Base-by-base conservation (phyloP, 1,140 invertebrate species). In the Batillaria attramentaria region DNA sequence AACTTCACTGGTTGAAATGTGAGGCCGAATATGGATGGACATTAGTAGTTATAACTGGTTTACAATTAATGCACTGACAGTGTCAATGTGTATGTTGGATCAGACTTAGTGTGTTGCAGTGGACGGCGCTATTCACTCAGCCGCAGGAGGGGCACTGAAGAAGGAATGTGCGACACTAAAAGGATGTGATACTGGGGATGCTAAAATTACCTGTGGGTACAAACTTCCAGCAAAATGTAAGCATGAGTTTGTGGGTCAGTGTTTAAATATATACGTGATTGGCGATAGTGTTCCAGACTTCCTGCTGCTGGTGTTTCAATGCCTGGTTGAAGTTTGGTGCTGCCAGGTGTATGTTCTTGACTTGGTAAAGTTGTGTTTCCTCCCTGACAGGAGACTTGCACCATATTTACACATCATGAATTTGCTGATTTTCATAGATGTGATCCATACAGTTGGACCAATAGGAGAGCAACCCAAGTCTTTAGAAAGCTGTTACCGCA, bases 371-470 rank as follows among this genome's bases (percentile, higher is more conserved):
- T n/a, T n/a, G n/a, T n/a, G n/a, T n/a, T n/a, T n/a, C n/a, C n/a
- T n/a, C n/a, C n/a, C n/a, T n/a, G n/a, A n/a, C n/a, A n/a, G n/a
- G n/a, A n/a, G n/a, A n/a, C n/a, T n/a, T n/a, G n/a, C n/a, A n/a
- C n/a, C n/a, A n/a, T n/a, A n/a, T n/a, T n/a, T n/a, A n/a, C n/a
- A n/a, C n/a, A n/a, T n/a, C 46, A 13, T 50, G 46, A 50, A 24
- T 50, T 50, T 13, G 10, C 24, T 50, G 10, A 62, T 60, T 35
- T 50, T 83, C 82, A 31, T 77, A 90, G 89, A 95, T 92, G 94
- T 98, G 84, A 94, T 98, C 84, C 97, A 98, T 91, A 97, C 96
- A 24, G 96, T 97, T 86, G 95, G 96, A 83, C 97, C 97, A 70
- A 97, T 92, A 41, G 95, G 95, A 73, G 94, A 95, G 83, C 93